phyloP scores from a whole-genome alignment of 2,113 vertebrate species.

The Crotalus viridis region DNA sequence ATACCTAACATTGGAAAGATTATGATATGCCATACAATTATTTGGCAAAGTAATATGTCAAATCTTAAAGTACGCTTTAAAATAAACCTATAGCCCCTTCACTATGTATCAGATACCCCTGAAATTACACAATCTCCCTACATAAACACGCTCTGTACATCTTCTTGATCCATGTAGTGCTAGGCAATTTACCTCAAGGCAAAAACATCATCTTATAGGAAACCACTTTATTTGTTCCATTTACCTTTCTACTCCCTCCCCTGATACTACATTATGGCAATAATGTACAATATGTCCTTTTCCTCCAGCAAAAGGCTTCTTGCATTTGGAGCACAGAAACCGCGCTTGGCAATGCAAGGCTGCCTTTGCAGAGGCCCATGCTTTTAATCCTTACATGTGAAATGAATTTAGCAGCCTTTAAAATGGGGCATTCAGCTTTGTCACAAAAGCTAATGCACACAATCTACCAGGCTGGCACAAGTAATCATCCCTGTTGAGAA shows the following conservation, averaged over 20 bases:
- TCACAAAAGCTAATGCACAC: slow-evolving; percentile 8
- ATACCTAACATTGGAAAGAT: background rate
- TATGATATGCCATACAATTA: background rate
- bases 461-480: background rate
- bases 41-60: background rate
- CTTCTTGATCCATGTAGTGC: background rate
- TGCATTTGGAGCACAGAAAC: background rate
- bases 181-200: background rate
- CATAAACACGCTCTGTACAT: background rate
- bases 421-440: slow-evolving; percentile 20
- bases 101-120: background rate
- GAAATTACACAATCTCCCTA: background rate
- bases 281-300: background rate
- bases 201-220: background rate
- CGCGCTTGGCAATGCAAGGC: background rate
- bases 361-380: background rate
- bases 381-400: slow-evolving; percentile 26
- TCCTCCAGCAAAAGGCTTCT: background rate
- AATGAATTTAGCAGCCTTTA: background rate
- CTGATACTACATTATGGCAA: background rate
- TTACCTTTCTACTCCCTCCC: background rate
- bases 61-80: background rate
- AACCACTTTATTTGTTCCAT: slow-evolving; percentile 15
- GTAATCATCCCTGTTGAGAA: background rate
- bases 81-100: background rate